Evolutionary conservation across 1,140 invertebrate genomes (phyloP).

Genomic region (Aphelenchoides besseyi): DNA sequence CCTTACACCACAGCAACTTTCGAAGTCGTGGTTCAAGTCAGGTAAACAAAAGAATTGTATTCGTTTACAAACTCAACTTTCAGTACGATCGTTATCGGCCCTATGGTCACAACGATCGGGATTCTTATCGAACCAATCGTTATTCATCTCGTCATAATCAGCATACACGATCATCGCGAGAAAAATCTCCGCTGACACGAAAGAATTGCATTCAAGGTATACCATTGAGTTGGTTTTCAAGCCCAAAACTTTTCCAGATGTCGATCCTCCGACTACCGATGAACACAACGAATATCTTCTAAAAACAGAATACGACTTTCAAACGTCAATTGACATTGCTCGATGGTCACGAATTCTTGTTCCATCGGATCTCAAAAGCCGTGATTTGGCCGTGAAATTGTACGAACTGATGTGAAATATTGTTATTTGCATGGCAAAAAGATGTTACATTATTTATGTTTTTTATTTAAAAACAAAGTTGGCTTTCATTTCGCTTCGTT

Average conservation of each 20-base stretch:
- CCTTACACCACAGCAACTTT: constrained; percentile 20
- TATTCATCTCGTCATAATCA: constrained; percentile 19
- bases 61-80: too few relatives aligned
- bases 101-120: neutral
- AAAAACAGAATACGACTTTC: constrained; percentile 27
- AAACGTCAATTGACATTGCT: constrained; percentile 30
- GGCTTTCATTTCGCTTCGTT: neutral
- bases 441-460: neutral
- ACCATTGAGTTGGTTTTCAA: neutral
- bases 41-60: neutral
- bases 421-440: neutral
- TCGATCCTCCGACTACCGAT: constrained; percentile 30
- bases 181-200: neutral
- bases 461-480: too few relatives aligned
- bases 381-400: constrained; percentile 15
- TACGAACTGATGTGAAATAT: constrained; percentile 12
- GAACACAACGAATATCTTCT: constrained; percentile 44
- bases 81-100: too few relatives aligned
- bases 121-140: constrained; percentile 15
- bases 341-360: constrained; percentile 29
- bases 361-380: constrained; percentile 20
- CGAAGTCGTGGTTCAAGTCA: constrained; percentile 6
- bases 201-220: neutral
- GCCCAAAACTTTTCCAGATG: constrained; percentile 19
- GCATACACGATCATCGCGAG: neutral